These are phyloP conservation scores for Myotis brandtii DNA, from an alignment of 2,113 vertebrate species.

Conservation along the genomic window DNA sequence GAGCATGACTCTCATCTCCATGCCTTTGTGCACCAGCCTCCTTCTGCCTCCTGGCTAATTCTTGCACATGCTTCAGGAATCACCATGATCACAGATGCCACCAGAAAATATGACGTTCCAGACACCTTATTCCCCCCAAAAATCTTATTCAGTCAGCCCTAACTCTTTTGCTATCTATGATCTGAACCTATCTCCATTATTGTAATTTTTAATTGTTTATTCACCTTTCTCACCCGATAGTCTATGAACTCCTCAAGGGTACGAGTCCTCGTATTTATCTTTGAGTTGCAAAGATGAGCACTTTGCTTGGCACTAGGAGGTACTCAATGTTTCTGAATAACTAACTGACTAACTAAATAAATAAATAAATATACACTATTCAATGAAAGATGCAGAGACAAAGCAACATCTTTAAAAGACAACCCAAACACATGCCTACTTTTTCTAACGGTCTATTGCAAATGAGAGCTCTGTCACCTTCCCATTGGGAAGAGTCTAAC, in stretches of 20 bases:
- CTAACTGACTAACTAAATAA: not conserved
- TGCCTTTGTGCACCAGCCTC: not conserved
- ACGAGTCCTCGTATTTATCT: constrained; percentile 33
- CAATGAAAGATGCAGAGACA: constrained; percentile 6
- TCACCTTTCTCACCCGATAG: not conserved
- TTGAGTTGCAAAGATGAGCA: not conserved
- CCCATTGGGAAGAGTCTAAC: constrained; percentile 63
- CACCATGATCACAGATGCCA: not conserved
- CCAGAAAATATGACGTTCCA: not conserved
- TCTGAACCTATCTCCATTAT: not conserved
- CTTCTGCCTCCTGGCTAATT: not conserved
- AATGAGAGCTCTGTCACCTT: constrained; percentile 43
- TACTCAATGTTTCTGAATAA: constrained; percentile 14
- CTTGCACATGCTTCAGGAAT: not conserved
- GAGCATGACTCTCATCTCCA: not conserved
- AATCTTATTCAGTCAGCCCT: not conserved
- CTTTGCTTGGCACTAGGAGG: constrained; percentile 19
- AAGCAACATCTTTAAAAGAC: constrained; percentile 56
- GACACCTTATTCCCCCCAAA: not conserved
- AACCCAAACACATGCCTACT: constrained; percentile 58
- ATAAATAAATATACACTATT: constrained; percentile 42
- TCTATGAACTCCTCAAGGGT: constrained; percentile 14
- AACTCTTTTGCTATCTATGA: not conserved
- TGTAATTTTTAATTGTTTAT: constrained; percentile 5
- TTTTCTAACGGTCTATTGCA: constrained; percentile 57